Evolutionary conservation across 1,140 invertebrate species (phyloP).

Genomic region (Halictus rubicundus): DNA sequence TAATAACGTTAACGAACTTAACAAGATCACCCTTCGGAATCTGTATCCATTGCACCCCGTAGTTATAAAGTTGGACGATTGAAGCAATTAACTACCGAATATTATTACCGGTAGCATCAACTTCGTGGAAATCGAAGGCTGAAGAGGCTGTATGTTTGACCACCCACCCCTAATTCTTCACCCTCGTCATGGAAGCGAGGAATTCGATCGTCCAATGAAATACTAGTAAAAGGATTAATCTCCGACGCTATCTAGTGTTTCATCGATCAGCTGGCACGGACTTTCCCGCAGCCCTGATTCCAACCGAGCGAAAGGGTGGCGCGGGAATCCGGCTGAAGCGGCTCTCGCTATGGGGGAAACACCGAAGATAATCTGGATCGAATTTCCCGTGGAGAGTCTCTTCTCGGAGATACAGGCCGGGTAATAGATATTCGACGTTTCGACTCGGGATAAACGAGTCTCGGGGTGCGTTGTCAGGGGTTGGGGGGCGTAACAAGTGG

Average conservation of each 20-base stretch:
- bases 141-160: too few relatives aligned
- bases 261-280: neutral
- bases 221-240: neutral
- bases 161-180: too few relatives aligned
- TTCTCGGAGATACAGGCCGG: neutral
- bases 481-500: constrained; percentile 53
- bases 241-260: neutral
- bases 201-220: neutral
- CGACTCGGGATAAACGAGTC: constrained; percentile 19
- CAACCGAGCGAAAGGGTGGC: neutral
- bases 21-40: too few relatives aligned
- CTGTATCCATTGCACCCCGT: too few relatives aligned
- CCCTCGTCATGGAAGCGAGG: too few relatives aligned
- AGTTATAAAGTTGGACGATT: too few relatives aligned
- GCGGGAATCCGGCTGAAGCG: neutral
- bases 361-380: constrained; percentile 38
- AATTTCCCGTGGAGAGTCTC: constrained; percentile 20
- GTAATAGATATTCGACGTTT: constrained; percentile 47
- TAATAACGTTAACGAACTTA: too few relatives aligned
- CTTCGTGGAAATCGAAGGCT: too few relatives aligned
- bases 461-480: neutral
- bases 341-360: neutral
- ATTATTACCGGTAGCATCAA: too few relatives aligned
- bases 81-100: too few relatives aligned
- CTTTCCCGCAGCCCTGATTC: neutral